A percentile compares a stretch with the other conserved stretches of the same genome.
These are phyloP conservation scores for Eurystomus glaucurus DNA, from an alignment of 2,797 vertebrate genomes.

Conservation along the genomic window DNA sequence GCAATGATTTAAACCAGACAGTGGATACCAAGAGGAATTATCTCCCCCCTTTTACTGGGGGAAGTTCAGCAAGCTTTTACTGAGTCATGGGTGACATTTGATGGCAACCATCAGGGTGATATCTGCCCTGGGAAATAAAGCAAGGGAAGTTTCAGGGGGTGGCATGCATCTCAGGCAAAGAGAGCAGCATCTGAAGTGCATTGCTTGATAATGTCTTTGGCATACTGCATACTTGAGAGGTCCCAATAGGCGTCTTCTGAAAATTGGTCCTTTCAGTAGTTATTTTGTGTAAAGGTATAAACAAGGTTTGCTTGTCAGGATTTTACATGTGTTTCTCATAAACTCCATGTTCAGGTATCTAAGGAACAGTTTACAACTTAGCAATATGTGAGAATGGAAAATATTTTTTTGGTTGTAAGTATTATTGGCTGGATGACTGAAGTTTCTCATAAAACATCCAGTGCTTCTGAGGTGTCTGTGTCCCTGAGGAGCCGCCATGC, in stretches of 20 bases:
- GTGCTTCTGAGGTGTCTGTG: slow-evolving; percentile 43
- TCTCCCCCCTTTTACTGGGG: neutral
- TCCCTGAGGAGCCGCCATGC: slow-evolving; percentile 45
- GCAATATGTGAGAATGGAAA: slow-evolving; percentile 76
- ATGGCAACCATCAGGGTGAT: neutral
- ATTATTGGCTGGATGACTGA: slow-evolving; percentile 44
- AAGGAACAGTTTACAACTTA: slow-evolving; percentile 70
- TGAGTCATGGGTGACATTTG: neutral
- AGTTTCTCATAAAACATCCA: slow-evolving; percentile 36
- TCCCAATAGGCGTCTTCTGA: neutral
- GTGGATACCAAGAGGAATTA: neutral
- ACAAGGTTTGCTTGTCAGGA: slow-evolving; percentile 29
- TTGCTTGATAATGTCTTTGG: slow-evolving; percentile 30
- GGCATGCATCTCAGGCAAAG: neutral
- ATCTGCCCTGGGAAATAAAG: neutral
- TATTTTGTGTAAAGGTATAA: slow-evolving; percentile 65
- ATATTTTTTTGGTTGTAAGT: slow-evolving; percentile 74
- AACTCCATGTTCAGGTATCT: slow-evolving; percentile 63
- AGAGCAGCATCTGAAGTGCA: neutral
- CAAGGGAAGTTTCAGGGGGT: neutral
- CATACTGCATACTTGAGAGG: neutral
- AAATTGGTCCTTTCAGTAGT: slow-evolving; percentile 71
- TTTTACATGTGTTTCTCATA: slow-evolving; percentile 78
- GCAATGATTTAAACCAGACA: neutral
- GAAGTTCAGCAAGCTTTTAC: neutral